These are phyloP conservation scores for Drosophila pseudoananassae DNA, from an alignment of 1,140 invertebrate genomes.

Conservation along the genomic window DNA sequence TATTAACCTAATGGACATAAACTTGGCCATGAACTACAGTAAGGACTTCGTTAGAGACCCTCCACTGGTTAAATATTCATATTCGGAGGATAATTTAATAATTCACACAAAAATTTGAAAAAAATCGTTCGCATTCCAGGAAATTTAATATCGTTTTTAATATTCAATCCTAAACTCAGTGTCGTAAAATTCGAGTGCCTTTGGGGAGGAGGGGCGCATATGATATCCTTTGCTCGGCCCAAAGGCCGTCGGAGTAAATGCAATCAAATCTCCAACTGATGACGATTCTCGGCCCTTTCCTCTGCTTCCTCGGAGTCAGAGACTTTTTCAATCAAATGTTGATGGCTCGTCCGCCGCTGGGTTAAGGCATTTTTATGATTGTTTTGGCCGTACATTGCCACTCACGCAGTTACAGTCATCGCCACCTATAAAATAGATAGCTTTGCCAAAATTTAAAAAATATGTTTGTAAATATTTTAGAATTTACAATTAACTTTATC, in stretches of 20 bases:
- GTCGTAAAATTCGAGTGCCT: constrained; percentile 65
- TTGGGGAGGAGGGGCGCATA: constrained; percentile 13
- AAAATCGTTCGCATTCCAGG: constrained; percentile 34
- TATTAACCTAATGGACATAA: constrained; percentile 25
- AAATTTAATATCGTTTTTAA: constrained; percentile 67
- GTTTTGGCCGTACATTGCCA: constrained; percentile 33
- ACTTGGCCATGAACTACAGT: constrained; percentile 16
- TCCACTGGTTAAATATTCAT: constrained; percentile 44
- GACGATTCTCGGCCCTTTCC: constrained; percentile 33
- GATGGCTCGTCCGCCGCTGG: constrained; percentile 48
- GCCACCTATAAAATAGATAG: background rate
- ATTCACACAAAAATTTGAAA: constrained; percentile 46
- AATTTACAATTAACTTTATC: no score
- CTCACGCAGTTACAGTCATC: constrained; percentile 4
- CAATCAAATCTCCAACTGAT: constrained; percentile 75
- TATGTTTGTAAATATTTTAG: background rate
- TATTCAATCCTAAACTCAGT: constrained; percentile 62
- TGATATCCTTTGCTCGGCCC: constrained; percentile 22
- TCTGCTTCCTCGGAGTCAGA: constrained; percentile 14
- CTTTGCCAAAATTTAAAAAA: background rate
- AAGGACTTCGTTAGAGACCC: background rate
- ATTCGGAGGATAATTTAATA: constrained; percentile 68
- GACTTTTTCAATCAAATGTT: constrained; percentile 77
- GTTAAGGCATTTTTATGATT: constrained; percentile 72
- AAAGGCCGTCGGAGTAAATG: constrained; percentile 44